Conservation (phyloP, 2,797 vertebrate genomes). For the Acipenser ruthenus region DNA sequence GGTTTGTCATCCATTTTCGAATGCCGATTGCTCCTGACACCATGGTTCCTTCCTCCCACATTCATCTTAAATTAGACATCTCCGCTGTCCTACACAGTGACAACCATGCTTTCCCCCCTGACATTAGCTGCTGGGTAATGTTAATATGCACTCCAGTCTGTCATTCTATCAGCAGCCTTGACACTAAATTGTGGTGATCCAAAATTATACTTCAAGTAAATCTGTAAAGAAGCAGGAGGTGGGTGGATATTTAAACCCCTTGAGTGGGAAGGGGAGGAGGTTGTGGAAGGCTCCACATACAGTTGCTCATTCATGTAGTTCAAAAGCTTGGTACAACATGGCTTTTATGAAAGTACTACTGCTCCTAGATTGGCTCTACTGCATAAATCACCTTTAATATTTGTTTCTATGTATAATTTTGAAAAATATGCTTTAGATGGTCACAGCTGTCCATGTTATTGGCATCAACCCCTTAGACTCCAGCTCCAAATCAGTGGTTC, state of each 20-base stretch:
- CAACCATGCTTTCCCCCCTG: slow-evolving; percentile 15
- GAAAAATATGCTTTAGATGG: too few relatives aligned
- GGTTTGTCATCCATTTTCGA: slow-evolving; percentile 1
- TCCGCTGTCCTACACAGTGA: slow-evolving; percentile 17
- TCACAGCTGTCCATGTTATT: too few relatives aligned
- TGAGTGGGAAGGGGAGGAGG: neutral
- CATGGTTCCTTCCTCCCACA: slow-evolving; percentile 10
- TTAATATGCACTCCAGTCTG: slow-evolving; percentile 12
- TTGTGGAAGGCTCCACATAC: too few relatives aligned
- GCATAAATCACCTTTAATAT: too few relatives aligned
- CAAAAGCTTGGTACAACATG: too few relatives aligned
- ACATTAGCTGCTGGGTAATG: slow-evolving; percentile 21
- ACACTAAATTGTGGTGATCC: slow-evolving; percentile 9
- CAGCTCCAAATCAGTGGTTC: too few relatives aligned
- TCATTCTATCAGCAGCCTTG: slow-evolving; percentile 30
- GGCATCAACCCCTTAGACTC: too few relatives aligned
- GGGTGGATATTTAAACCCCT: neutral
- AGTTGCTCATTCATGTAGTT: too few relatives aligned
- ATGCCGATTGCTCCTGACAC: slow-evolving; percentile 9
- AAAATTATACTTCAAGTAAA: neutral
- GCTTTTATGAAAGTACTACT: too few relatives aligned
- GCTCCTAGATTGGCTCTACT: too few relatives aligned
- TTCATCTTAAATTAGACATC: slow-evolving; percentile 21
- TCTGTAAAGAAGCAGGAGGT: neutral
- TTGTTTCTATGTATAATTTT: too few relatives aligned